Evolutionary conservation across 2,797 vertebrate genomes (phyloP), one percentile per base, ranked within the genome.

Genomic region (Morelia viridis): DNA sequence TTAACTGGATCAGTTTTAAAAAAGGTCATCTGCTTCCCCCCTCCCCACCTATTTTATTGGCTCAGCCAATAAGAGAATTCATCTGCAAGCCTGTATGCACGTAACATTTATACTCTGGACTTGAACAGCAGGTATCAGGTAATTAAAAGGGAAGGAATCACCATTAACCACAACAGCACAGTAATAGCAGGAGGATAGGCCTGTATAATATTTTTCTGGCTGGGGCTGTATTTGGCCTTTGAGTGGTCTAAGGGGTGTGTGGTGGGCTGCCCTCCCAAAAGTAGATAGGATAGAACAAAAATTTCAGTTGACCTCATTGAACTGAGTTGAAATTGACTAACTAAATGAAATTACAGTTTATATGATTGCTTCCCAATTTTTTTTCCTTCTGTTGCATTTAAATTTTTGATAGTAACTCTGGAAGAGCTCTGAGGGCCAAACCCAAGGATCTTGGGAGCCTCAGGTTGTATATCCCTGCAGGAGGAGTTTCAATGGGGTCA

Each of bases 1-100:
- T 31, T 90, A 80, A 68, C 62, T 80, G 41, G 62, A 58, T 87
- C 57, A 9, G 61, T 62, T 92, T 76, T 22, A 80, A 80, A 71
- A 15, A 92, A 92, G 92, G 84, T 92, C 88, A 87, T 41, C 64
- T 62, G 31, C 41, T 85, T 90, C 50, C 64, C 61, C 41, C 22
- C 9, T 80, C 19, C 41, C 76, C 35, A 5, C 3, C 17, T 28
- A 35, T 13, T 61, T n/a, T 11, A 46, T 80, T 80, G 41, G 9
- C 19, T 56, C 3, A 19, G 19, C 3, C 5, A 56, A 61, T 28
- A 76, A n/a, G 6, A 60, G 0, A 53, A 35, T 35, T 26, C 41
- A 80, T 88, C 28, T 15, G 46, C 41, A 35, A 91, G 26, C 28
- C 87, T 87, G 65, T 61, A 58, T n/a, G 24, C 2, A 24, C 53